Conservation (phyloP, 2,888 invertebrate genomes). For the Lordiphosa andalusiaca region DNA sequence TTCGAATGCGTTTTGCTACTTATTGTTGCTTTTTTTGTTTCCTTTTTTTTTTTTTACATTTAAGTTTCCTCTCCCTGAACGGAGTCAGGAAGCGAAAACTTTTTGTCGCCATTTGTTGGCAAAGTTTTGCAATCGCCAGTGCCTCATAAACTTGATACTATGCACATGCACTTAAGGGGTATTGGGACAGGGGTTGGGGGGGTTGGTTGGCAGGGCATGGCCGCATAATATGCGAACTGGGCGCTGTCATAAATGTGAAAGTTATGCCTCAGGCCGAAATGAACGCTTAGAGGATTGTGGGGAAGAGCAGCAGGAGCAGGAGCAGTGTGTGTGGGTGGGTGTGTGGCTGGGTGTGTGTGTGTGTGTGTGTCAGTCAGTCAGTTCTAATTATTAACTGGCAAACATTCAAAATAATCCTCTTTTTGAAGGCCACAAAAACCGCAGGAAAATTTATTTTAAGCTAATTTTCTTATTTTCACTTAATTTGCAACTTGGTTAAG, state of each 20-base stretch:
- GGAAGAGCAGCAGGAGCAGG: background rate
- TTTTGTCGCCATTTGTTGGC: conserved; percentile 68
- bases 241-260: conserved; percentile 62
- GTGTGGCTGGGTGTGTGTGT: conserved; percentile 16
- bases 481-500: conserved; percentile 64
- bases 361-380: conserved; percentile 14
- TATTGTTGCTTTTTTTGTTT: background rate
- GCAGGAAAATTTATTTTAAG: conserved; percentile 59
- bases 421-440: conserved; percentile 56
- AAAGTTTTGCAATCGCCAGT: conserved; percentile 74
- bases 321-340: conserved; percentile 1
- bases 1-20: conserved; percentile 24
- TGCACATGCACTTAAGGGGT: conserved; percentile 47
- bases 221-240: conserved; percentile 65
- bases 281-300: conserved; percentile 57
- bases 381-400: conserved; percentile 51
- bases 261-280: conserved; percentile 60
- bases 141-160: conserved; percentile 60
- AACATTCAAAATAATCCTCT: conserved; percentile 48
- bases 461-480: conserved; percentile 73
- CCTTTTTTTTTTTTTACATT: conserved; percentile 3
- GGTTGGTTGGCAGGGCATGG: conserved; percentile 26
- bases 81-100: conserved; percentile 38
- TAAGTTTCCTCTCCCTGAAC: conserved; percentile 28
- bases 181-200: conserved; percentile 1